Conservation (phyloP, 2,888 invertebrate genomes). For the Anthrax anthrax region DNA sequence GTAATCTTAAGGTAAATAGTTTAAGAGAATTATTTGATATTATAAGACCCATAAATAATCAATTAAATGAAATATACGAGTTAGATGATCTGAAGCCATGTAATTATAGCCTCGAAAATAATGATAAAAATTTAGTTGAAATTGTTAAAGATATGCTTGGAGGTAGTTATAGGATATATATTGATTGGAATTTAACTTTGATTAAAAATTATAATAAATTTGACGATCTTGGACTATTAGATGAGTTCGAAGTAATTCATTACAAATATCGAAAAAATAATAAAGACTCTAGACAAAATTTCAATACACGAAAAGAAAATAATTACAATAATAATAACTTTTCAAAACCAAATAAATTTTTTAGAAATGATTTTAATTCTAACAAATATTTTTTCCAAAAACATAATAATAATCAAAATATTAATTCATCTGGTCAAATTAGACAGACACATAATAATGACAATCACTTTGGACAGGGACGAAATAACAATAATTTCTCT, state of each 20-base stretch:
- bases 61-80: neutral
- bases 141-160: neutral
- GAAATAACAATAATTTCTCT: neutral
- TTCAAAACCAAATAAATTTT: no score
- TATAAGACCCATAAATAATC: neutral
- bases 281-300: neutral
- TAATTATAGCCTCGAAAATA: neutral
- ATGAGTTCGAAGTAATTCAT: neutral
- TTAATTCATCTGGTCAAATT: neutral
- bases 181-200: no score
- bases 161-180: neutral
- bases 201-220: neutral
- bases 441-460: neutral
- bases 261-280: neutral
- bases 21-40: constrained; percentile 2
- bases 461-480: neutral
- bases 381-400: no score
- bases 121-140: neutral
- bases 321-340: no score
- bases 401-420: no score
- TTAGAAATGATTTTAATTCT: no score
- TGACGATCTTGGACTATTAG: neutral
- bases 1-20: neutral
- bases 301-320: no score
- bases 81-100: neutral